Conservation (phyloP, 2,888 invertebrate genomes). For the Chrysolina oricalcia region DNA sequence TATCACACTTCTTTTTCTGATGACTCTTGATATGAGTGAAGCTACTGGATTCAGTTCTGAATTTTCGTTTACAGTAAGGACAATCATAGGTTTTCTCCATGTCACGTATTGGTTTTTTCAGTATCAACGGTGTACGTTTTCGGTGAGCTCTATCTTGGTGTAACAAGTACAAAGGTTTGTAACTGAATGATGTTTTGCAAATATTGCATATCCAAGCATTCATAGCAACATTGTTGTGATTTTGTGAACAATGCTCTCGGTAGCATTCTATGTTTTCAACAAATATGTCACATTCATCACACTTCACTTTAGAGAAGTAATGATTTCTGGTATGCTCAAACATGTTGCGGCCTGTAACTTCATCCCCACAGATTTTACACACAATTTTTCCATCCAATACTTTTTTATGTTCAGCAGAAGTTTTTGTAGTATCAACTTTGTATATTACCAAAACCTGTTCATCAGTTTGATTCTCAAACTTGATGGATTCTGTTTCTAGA, state of each 20-base stretch:
- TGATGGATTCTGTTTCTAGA: constrained; percentile 3
- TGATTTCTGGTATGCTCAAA: constrained; percentile 55
- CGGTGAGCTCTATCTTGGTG: constrained; percentile 53
- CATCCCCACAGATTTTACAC: constrained; percentile 57
- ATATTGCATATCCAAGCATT: constrained; percentile 52
- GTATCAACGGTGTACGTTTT: constrained; percentile 1
- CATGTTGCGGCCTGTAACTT: constrained; percentile 50
- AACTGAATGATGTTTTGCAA: constrained; percentile 53
- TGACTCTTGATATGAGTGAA: constrained; percentile 61
- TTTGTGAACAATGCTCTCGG: constrained; percentile 41
- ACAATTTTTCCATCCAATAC: constrained; percentile 39
- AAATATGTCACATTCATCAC: constrained; percentile 49
- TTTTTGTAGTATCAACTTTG: not conserved
- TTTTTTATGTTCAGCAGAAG: constrained; percentile 9
- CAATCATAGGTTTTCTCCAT: constrained; percentile 45
- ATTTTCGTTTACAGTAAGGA: constrained; percentile 55
- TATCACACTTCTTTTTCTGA: constrained; percentile 61
- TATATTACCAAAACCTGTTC: constrained; percentile 22
- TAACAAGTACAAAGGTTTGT: constrained; percentile 56
- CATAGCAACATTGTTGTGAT: constrained; percentile 36
- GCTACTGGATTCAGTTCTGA: constrained; percentile 47
- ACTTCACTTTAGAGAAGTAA: constrained; percentile 46
- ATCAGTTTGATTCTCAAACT: constrained; percentile 16
- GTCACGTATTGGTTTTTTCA: constrained; percentile 17
- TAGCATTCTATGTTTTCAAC: constrained; percentile 50